Conservation (phyloP, 2,797 vertebrate species). For the Echeneis naucrates region DNA sequence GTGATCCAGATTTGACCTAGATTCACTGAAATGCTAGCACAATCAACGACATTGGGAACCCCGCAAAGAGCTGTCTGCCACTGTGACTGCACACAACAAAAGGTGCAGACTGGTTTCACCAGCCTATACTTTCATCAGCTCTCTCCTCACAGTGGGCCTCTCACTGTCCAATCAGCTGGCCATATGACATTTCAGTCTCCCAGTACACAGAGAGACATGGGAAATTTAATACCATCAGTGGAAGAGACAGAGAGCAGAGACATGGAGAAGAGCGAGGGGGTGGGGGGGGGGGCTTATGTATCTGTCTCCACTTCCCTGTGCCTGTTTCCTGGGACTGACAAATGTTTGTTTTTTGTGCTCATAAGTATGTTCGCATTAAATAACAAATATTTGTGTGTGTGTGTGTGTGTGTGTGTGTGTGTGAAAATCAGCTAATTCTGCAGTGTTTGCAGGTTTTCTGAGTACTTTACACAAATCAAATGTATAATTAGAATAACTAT, state of each 20-base stretch:
- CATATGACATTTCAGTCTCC: slow-evolving; percentile 56
- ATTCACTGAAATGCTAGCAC: slow-evolving; percentile 53
- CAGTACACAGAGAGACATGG: slow-evolving; percentile 26
- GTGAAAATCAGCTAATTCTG: slow-evolving; percentile 44
- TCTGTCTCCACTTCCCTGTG: slow-evolving; percentile 35
- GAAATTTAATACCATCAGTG: slow-evolving; percentile 42
- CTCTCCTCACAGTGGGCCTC: slow-evolving; percentile 42
- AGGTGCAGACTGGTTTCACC: slow-evolving; percentile 33
- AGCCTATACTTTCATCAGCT: slow-evolving; percentile 45
- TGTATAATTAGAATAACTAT: not conserved
- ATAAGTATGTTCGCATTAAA: slow-evolving; percentile 17
- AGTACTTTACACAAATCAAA: not conserved
- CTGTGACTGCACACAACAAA: slow-evolving; percentile 45
- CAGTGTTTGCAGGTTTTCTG: slow-evolving; percentile 47
- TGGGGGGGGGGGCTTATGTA: slow-evolving; percentile 11
- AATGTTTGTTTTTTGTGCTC: not conserved
- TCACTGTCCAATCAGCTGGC: slow-evolving; percentile 47
- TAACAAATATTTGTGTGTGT: slow-evolving; percentile 34
- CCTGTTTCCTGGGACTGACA: slow-evolving; percentile 13
- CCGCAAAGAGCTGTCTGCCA: slow-evolving; percentile 42
- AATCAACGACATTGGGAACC: slow-evolving; percentile 50
- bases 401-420: slow-evolving; percentile 27
- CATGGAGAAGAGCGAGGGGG: slow-evolving; percentile 5
- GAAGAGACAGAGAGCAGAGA: slow-evolving; percentile 1
- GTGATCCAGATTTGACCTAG: slow-evolving; percentile 67